A percentile compares a stretch with the other conserved stretches of the same genome.
Conservation (phyloP, 2,888 invertebrate genomes). For the Lamproptera curius region DNA sequence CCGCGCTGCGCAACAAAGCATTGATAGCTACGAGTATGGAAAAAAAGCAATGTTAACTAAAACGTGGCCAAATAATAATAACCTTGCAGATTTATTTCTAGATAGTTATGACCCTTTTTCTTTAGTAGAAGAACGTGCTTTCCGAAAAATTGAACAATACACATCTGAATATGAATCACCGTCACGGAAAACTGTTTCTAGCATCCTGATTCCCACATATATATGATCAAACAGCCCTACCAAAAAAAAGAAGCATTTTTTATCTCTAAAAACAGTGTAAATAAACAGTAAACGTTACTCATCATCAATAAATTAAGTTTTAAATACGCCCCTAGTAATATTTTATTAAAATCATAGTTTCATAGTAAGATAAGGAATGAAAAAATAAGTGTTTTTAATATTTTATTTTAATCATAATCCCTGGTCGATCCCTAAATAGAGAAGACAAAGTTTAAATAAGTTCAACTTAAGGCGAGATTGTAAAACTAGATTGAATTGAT, state of each 20-base stretch:
- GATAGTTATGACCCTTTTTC: no score
- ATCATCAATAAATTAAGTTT: no score
- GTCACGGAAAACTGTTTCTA: constrained; percentile 20
- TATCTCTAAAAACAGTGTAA: constrained; percentile 26
- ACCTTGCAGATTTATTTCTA: constrained; percentile 14
- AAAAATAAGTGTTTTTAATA: no score
- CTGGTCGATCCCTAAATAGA: no score
- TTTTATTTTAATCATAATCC: no score
- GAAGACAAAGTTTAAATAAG: no score
- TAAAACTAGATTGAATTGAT: no score
- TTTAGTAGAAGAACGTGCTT: constrained; percentile 10
- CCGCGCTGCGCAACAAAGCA: constrained; percentile 11
- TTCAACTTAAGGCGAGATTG: no score
- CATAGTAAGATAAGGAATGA: no score
- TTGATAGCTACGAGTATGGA: constrained; percentile 8
- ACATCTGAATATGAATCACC: constrained; percentile 21
- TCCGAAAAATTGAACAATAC: constrained; percentile 8
- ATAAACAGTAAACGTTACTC: no score
- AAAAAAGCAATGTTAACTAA: constrained; percentile 5
- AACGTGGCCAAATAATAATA: constrained; percentile 8
- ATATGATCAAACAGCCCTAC: constrained; percentile 17
- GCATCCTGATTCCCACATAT: constrained; percentile 17
- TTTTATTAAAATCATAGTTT: no score
- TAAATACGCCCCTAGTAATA: no score
- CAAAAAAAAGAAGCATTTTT: constrained; percentile 21